phyloP scores from a whole-genome alignment of 2,888 invertebrate species.

The Chaetoderma sp. region DNA sequence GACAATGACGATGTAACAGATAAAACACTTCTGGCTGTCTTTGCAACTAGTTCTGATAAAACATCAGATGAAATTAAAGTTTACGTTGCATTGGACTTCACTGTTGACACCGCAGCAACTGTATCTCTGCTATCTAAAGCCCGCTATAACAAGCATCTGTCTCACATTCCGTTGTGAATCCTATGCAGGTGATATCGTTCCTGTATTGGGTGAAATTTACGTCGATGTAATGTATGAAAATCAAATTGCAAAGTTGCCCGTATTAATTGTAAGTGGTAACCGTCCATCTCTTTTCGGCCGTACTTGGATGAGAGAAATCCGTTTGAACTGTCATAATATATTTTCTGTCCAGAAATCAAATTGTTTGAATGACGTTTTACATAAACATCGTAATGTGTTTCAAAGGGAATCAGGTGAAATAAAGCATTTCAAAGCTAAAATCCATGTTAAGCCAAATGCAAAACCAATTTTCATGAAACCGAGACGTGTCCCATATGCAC shows the following conservation, averaged over 20 bases:
- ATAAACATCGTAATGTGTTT: too few relatives aligned
- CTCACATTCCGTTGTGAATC: too few relatives aligned
- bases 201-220: not conserved
- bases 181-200: not conserved
- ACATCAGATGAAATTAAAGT: too few relatives aligned
- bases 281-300: not conserved
- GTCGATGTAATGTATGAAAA: not conserved
- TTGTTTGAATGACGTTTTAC: too few relatives aligned
- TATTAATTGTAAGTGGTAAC: not conserved
- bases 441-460: conserved; percentile 9
- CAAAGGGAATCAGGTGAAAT: not conserved
- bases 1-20: too few relatives aligned
- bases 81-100: too few relatives aligned
- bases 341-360: not conserved
- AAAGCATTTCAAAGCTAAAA: not conserved
- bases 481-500: conserved; percentile 13
- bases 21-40: too few relatives aligned
- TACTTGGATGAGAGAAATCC: not conserved
- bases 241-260: not conserved
- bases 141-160: too few relatives aligned
- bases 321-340: not conserved
- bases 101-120: too few relatives aligned
- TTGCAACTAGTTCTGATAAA: too few relatives aligned
- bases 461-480: conserved; percentile 15
- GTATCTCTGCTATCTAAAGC: too few relatives aligned